Percentiles rank a stretch among this genome's conserved stretches.
These are phyloP conservation scores for Pachymerium ferrugineum DNA, from an alignment of 2,888 invertebrate genomes.

Conservation along the genomic window DNA sequence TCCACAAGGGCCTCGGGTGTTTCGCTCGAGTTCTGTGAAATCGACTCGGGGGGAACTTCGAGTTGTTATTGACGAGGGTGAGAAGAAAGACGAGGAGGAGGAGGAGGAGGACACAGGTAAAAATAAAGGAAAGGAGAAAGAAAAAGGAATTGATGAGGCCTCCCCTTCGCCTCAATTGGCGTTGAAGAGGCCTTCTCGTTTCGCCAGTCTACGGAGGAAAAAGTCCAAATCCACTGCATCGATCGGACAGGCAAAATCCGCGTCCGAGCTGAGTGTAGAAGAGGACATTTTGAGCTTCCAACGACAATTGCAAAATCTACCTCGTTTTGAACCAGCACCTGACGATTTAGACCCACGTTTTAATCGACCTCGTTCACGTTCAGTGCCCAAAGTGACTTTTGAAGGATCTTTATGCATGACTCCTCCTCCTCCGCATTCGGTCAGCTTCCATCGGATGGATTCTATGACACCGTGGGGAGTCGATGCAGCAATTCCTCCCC, in stretches of 20 bases:
- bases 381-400: constrained; percentile 46
- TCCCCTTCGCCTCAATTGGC: constrained; percentile 37
- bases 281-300: constrained; percentile 56
- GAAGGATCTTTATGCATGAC: constrained; percentile 33
- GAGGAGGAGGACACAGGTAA: not conserved
- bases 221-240: constrained; percentile 43
- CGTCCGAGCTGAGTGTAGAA: constrained; percentile 40
- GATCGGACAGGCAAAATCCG: constrained; percentile 4
- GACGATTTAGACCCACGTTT: constrained; percentile 44
- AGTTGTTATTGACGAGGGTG: constrained; percentile 17
- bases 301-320: constrained; percentile 56
- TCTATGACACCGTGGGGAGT: constrained; percentile 39
- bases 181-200: constrained; percentile 42
- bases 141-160: not conserved
- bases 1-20: not conserved
- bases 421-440: constrained; percentile 39
- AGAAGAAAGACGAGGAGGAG: not conserved
- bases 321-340: constrained; percentile 48
- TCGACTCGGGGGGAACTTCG: constrained; percentile 18
- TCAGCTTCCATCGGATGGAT: constrained; percentile 37
- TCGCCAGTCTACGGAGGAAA: constrained; percentile 46
- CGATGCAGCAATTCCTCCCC: constrained; percentile 39
- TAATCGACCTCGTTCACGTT: constrained; percentile 48
- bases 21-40: constrained; percentile 20
- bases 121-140: not conserved